A percentile compares a stretch with the other conserved stretches of the same genome.
These are phyloP conservation scores for Thripadectes ignobilis DNA, from an alignment of 2,797 vertebrate species.

Conservation along the genomic window DNA sequence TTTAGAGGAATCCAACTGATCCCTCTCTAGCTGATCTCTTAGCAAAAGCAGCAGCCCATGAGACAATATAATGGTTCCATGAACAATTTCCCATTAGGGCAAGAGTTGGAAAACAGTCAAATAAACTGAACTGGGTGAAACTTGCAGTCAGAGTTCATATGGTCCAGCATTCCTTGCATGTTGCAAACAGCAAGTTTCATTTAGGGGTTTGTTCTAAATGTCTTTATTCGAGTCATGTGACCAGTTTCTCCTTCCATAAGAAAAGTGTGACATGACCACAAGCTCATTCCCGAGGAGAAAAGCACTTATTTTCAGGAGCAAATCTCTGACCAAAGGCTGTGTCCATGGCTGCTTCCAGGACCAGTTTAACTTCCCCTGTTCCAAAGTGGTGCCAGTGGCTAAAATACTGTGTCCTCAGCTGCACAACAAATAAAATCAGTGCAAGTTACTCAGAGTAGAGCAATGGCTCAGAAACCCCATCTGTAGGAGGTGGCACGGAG, in stretches of 20 bases:
- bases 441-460: neutral
- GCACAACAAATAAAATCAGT: neutral
- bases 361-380: neutral
- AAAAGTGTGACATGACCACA: neutral
- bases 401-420: neutral
- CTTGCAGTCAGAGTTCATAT: neutral
- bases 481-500: constrained; percentile 13
- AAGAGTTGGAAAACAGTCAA: neutral
- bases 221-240: neutral
- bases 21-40: neutral
- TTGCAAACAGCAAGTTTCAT: neutral
- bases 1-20: neutral
- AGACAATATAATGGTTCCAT: neutral
- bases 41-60: neutral
- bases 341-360: neutral
- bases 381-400: neutral
- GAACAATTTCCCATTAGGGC: neutral
- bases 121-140: neutral
- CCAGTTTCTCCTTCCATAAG: neutral
- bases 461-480: constrained; percentile 32
- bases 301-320: neutral
- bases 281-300: neutral
- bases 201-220: neutral
- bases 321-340: neutral
- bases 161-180: neutral